Percentiles rank a stretch among this genome's conserved stretches.
Conservation (phyloP, 2,797 vertebrate species). For the Simalia tracyae region DNA sequence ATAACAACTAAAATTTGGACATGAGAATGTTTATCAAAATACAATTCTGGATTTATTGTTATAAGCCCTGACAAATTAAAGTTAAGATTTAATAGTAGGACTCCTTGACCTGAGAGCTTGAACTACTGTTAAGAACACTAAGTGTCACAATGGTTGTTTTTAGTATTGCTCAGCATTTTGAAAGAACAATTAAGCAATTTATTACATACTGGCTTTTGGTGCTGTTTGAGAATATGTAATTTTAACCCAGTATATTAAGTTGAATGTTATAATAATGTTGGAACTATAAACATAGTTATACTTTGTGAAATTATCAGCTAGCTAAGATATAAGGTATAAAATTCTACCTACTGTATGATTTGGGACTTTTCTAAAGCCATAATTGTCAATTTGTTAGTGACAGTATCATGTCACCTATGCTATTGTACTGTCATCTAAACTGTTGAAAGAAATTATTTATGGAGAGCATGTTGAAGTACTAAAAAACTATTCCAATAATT, state of each 20-base stretch:
- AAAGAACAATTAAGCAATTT: not conserved
- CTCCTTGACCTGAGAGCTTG: not conserved
- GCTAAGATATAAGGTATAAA: not conserved
- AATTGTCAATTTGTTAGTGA: not conserved
- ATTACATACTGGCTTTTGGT: constrained; percentile 52
- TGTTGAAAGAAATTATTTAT: not conserved
- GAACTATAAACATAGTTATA: not conserved
- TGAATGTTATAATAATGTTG: not conserved
- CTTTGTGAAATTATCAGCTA: not conserved
- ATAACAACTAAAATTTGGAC: not conserved
- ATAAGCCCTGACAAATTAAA: not conserved
- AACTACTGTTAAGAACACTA: not conserved
- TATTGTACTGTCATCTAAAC: not conserved
- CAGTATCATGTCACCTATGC: not conserved
- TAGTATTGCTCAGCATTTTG: not conserved
- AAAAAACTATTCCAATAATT: not conserved
- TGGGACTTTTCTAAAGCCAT: not conserved
- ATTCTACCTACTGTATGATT: not conserved
- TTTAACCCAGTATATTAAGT: not conserved
- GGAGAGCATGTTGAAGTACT: not conserved
- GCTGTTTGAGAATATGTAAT: constrained; percentile 35
- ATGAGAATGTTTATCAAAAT: not conserved
- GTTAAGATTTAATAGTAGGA: not conserved
- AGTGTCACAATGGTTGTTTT: not conserved
- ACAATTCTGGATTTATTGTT: constrained; percentile 2